These are phyloP conservation scores for Copsychus sechellarum DNA, from an alignment of 2,113 vertebrate species.

Conservation along the genomic window DNA sequence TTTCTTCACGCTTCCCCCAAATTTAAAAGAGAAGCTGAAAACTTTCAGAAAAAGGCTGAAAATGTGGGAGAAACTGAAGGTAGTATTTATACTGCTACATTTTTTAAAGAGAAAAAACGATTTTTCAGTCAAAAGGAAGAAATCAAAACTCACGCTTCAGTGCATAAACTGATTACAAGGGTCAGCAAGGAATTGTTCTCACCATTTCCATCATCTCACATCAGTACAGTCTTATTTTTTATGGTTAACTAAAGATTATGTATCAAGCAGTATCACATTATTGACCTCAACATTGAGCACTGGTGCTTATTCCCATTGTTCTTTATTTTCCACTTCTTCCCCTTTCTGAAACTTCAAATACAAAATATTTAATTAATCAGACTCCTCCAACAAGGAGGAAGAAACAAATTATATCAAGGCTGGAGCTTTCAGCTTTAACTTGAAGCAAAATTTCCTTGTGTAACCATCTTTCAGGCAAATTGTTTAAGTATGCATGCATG, in stretches of 20 bases:
- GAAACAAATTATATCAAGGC: neutral
- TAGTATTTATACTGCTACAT: neutral
- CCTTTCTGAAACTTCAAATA: neutral
- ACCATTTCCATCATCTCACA: neutral
- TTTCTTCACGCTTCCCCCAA: neutral
- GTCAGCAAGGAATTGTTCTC: neutral
- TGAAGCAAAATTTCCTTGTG: neutral
- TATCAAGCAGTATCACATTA: neutral
- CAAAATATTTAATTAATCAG: neutral
- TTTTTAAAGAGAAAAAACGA: neutral
- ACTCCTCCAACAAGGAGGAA: neutral
- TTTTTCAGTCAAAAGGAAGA: constrained; percentile 12
- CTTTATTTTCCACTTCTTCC: neutral
- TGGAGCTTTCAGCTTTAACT: neutral
- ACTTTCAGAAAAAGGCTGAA: neutral
- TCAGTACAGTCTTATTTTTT: neutral
- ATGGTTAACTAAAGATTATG: neutral
- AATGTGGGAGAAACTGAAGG: neutral
- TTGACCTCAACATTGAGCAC: neutral
- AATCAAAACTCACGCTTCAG: neutral
- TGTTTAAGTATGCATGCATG: neutral
- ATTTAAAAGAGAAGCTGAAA: neutral
- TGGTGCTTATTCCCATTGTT: neutral
- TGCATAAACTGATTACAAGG: neutral
- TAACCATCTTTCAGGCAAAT: neutral